Conservation (phyloP, 2,113 vertebrate genomes). For the Micromys minutus region DNA sequence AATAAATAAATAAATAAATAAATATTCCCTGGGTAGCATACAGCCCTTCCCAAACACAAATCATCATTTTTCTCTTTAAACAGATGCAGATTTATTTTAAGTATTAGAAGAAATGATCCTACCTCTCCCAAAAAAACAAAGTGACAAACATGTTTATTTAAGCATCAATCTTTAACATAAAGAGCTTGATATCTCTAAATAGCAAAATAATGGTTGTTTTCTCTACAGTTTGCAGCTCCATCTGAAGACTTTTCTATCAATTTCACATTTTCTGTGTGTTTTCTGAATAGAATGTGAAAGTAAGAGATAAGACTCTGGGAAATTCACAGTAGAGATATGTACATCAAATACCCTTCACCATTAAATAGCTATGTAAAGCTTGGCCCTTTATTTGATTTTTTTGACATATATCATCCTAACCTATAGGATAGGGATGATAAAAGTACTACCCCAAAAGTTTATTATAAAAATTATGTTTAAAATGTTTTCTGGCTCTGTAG, state of each 20-base stretch:
- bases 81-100: conserved; percentile 54
- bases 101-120: conserved; percentile 21
- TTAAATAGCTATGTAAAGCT: not conserved
- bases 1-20: too few species aligned
- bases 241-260: conserved; percentile 18
- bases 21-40: conserved; percentile 49
- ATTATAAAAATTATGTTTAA: not conserved
- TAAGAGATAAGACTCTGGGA: not conserved
- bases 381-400: not conserved
- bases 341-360: not conserved
- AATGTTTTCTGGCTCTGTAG: not conserved
- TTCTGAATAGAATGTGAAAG: not conserved
- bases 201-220: conserved; percentile 9
- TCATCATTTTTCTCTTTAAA: conserved; percentile 45
- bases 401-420: not conserved
- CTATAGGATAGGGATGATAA: not conserved
- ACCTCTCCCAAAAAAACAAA: conserved; percentile 58
- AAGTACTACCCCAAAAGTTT: not conserved
- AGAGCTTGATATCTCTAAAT: not conserved
- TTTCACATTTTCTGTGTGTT: conserved; percentile 3
- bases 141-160: conserved; percentile 61
- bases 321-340: not conserved
- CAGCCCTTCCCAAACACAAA: conserved; percentile 55
- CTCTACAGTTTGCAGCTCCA: not conserved
- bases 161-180: conserved; percentile 51